Base-by-base conservation (phyloP, 2,797 vertebrate genomes). In the Pseudopleuronectes americanus region DNA sequence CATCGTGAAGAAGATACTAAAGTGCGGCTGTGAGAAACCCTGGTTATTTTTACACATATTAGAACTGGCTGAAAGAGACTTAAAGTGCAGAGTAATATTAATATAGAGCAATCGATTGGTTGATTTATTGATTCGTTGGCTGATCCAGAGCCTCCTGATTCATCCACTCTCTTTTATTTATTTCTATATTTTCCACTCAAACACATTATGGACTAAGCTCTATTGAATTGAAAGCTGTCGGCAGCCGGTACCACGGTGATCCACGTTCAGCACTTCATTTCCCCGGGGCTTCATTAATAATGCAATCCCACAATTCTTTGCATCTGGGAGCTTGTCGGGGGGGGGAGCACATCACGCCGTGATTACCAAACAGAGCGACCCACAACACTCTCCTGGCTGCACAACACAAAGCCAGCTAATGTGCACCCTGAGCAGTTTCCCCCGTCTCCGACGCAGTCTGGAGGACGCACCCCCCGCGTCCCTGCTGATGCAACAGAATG, bases 401-500 rank as follows among this genome's bases (percentile, higher is more conserved):
- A 54, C 28, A 55, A 67, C 61, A 66, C 10, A 66, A 72, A 77
- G 64, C 1, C 45, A 63, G 45, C 58, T 80, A 64, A 74, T 76
- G 76, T 70, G 71, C 64, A 79, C 63, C 56, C 53, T 43, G 74
- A 83, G 74, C 69, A 51, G 23, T 68, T 67, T 69, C 23, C 8
- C 33, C 45, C 21, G 6, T 53, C 52, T 45, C 24, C 24, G 24
- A 24, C 24, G 24, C 24, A 24, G 4, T 71, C 65, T 23, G 41
- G 80, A 78, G 82, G 14, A 22, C 2, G 6, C 3, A 9, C 33
- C 21, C 12, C 6, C 8, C 10, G n/a, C 24, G 82, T 90, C 84
- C 76, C 86, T 86, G 87, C 89, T 90, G 89, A 91, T 79, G 77
- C 90, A 72, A 84, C 87, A 84, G 71, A 91, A 86, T 12, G 51